Base-by-base conservation (phyloP, 2,888 invertebrate species). In the Heliconius charithonia region DNA sequence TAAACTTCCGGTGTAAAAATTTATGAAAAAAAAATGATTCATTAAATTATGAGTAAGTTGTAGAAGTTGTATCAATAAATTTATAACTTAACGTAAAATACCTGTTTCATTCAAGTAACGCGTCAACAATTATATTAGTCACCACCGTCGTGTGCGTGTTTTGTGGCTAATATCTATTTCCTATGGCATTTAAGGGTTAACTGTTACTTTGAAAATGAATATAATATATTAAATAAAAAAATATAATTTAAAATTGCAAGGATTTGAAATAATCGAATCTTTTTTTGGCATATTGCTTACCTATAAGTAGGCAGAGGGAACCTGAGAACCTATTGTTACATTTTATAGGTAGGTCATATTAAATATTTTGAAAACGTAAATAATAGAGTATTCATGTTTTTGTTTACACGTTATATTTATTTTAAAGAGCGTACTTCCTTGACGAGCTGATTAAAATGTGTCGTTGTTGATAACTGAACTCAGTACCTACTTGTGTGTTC, bases 41-140 rank as follows among this genome's bases (percentile, higher is more conserved):
- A 78, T 69, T 45, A 45, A 62, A 41, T 59, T 73, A 67, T 32
- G 67, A 73, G 29, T 37, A 59, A 29, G 3, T 72, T n/a, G 3
- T 72, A 59, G 7, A 41, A 74, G 29, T 72, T 72, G 78, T 77
- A 79, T 79, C 81, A 78, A 74, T 82, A 82, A 82, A 75, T 19
- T 7, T 77, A 72, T 69, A 73, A 63, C 32, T 70, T 80, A 79
- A 76, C 80, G 72, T 80, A 76, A 75, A 77, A 77, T 78, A 79
- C 71, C 78, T 78, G 70, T 79, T 80, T 80, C 73, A 62, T 78
- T 71, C 73, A 77, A 51, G 59, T 62, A 75, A 62, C 65, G 70
- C 71, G 81, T 82, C 80, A 82, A 79, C 76, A 78, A 62, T 83
- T n/a, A 37, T 67, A 41, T 67, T 79, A 81, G 75, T 82, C 79